Conservation (phyloP, 2,797 vertebrate genomes). For the Falco biarmicus region DNA sequence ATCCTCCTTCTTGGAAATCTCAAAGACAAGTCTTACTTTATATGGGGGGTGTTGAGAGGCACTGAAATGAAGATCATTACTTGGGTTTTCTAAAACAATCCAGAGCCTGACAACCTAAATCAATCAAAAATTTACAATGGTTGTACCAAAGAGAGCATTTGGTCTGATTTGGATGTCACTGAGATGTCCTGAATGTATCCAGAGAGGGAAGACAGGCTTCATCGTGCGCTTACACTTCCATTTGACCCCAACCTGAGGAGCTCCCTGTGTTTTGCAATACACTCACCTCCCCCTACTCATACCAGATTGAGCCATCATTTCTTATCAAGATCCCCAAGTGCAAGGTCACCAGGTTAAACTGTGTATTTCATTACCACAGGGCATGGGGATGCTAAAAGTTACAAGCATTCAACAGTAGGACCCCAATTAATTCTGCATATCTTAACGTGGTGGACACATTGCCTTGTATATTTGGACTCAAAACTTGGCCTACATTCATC, state of each 20-base stretch:
- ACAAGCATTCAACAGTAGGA: background rate
- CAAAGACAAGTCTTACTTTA: background rate
- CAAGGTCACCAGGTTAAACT: background rate
- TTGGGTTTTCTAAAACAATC: background rate
- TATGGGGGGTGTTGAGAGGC: background rate
- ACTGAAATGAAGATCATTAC: background rate
- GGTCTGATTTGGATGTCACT: background rate
- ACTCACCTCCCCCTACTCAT: background rate
- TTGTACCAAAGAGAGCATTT: background rate
- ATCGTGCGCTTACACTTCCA: fast-evolving
- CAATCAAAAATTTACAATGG: background rate
- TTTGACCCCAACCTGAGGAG: background rate
- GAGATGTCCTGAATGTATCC: background rate
- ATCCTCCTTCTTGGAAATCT: background rate
- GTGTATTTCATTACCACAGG: background rate
- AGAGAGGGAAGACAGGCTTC: background rate
- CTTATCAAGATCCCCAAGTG: background rate
- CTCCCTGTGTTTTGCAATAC: background rate
- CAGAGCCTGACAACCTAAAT: background rate
- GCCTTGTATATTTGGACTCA: background rate
- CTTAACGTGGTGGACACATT: fast-evolving
- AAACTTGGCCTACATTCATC: background rate
- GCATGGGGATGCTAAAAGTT: background rate
- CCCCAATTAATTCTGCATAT: background rate
- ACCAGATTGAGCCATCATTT: background rate